Conservation (phyloP, 2,888 invertebrate species). For the Tetramorium bicarinatum region DNA sequence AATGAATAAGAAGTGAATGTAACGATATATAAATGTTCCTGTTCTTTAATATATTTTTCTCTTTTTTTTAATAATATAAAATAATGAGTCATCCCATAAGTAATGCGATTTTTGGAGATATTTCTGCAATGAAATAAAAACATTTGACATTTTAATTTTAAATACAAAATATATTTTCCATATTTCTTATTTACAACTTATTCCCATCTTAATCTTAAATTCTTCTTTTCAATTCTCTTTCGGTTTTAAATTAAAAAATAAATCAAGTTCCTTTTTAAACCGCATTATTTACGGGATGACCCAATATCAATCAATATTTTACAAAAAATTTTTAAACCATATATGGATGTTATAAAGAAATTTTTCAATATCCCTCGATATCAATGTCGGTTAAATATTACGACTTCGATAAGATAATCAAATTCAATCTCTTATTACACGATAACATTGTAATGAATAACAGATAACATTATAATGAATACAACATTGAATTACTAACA, state of each 20-base stretch:
- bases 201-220: too few species aligned
- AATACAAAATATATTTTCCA: too few species aligned
- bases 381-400: background rate
- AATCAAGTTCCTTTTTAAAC: too few species aligned
- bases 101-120: too few species aligned
- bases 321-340: background rate
- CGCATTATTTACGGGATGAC: too few species aligned
- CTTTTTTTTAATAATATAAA: background rate
- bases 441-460: background rate
- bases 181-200: too few species aligned
- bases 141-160: too few species aligned
- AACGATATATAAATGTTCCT: background rate
- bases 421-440: conserved; percentile 1
- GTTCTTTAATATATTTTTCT: background rate
- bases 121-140: too few species aligned
- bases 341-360: background rate
- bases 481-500: background rate
- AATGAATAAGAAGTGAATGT: background rate
- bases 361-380: background rate
- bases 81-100: too few species aligned
- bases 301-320: background rate
- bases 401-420: background rate
- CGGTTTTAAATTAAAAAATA: too few species aligned
- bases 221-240: too few species aligned
- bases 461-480: background rate